Base-by-base conservation (phyloP, 2,113 vertebrate species). In the Leptobrachium leishanense region DNA sequence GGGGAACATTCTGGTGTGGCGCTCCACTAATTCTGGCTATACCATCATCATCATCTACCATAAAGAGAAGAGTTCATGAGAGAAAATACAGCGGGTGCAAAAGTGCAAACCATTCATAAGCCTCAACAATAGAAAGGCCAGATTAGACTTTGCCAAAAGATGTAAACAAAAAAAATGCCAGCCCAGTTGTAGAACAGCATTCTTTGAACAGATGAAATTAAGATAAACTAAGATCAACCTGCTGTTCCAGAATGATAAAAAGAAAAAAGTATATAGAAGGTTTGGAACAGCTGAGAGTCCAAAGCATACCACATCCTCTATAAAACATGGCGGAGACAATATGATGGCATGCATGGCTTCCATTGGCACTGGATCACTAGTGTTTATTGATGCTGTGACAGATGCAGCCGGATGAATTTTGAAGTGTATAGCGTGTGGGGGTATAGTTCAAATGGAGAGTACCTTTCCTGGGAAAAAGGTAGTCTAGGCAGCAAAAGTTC, bases 271-370 rank as follows among this genome's bases (percentile, higher is more conserved):
- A 57, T 15, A 12, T 31, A 31, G 55, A 1, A 57, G 5, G 55
- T 12, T 57, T 57, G 70, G 31, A 72, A 55, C 2, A 9, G 71
- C 39, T 62, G 12, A 43, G 11, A 55, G 63, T 74, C 72, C 41
- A 10, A 43, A 74, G 13, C 72, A 63, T 44, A 74, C 57, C 40
- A 57, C 71, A 73, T 62, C 53, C 13, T 73, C 71, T 62, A 41
- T 12, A 50, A 74, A 74, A 62, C 54, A 74, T 13, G 6, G 72
- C 31, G 53, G 50, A 57, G 53, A 20, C 44, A 11, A 20, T 31
- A 20, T 71, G 20, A 67, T 67, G 65, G 65, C 46, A 50, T 50
- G 46, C 46, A 50, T 50, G 8, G 46, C 46, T 50, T 50, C 8
- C 46, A 50, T 5, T 50, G 46, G 46, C 46, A 50, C 46, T 50